Base-by-base conservation (phyloP, 2,113 vertebrate species). In the Corythoichthys haematopterus region DNA sequence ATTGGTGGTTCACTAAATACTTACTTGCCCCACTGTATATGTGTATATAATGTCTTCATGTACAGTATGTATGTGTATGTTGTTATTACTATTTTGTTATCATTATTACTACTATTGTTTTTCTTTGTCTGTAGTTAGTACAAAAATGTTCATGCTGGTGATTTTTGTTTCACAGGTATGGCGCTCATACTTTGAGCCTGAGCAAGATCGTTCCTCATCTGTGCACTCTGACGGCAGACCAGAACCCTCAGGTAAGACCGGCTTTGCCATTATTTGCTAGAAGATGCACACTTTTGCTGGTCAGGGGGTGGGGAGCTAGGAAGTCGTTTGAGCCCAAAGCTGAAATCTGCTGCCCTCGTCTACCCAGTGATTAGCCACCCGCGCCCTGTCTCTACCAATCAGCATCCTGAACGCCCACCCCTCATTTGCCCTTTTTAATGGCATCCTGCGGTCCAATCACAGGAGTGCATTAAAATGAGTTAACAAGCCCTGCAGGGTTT, bases 121-220 rank as follows among this genome's bases (percentile, higher is more conserved):
- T 28, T 28, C 20, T 28, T 28, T 28, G 20, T 28, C 20, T 28
- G 20, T 28, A 28, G 20, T 28, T 28, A 28, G 20, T 28, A 28
- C 20, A 28, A 28, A 28, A 28, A 28, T 28, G 20, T 28, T 28
- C 35, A 51, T 15, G 65, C 10, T 55, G 64, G 2, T 65, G 47
- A 2, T 70, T 13, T 51, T 4, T 69, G 4, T 66, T 5, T 69
- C 57, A 65, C 68, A 97, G 96, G 80, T 94, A 88, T 15, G 94
- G 96, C 61, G 89, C 94, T 47, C 94, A 96, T 10, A 50, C 90
- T 0, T 86, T 98, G 86, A 91, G 89, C 71, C 91, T 98, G 85
- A 98, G 92, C 91, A 98, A 98, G 86, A 81, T 98, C 74, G 93
- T 98, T 71, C 95, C 95, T 37, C 93, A 95, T 84, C 91, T 98